Evolutionary conservation across 2,888 invertebrate genomes (phyloP), one percentile per base, ranked within the genome.

Genomic region (Meiosimyza decipiens): DNA sequence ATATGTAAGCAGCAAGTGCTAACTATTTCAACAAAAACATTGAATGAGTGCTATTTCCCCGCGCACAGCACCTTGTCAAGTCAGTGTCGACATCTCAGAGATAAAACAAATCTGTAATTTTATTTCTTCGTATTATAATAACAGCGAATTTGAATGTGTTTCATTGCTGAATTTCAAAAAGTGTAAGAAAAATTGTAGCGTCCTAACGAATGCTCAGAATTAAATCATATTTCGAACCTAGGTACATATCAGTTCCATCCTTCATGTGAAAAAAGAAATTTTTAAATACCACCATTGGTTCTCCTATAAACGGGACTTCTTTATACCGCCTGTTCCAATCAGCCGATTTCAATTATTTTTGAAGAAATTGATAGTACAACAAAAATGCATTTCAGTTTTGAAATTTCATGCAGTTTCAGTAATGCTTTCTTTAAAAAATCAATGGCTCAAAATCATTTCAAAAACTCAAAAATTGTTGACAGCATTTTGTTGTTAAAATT

Each of bases 321-420:
- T 52, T 6, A 47, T 73, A 76, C 18, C 57, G 33, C 47, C 60
- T 28, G 1, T 40, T 33, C 50, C 50, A 22, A 0, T 13, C 3
- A 16, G 13, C 28, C 18, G 47, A 74, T 74, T 74, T 76, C 71
- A 9, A 2, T 51, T 49, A 62, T 73, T n/a, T 63, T 69, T 74
- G 28, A 33, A 63, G 67, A 76, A 76, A 73, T 28, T 54, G 73
- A 70, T 55, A 64, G 71, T 67, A 4, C 57, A 28, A 57, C 18
- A 6, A 28, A 12, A 28, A 11, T 16, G 11, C 2, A 9, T 28
- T 22, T 15, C 18, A 57, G 22, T 15, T 13, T 18, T 18, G 2
- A 15, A 57, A 57, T 57, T 57, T 22, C 5, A 57, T 57, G 28
- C 28, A 28, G 57, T 57, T 57, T 57, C 57, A 57, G 7, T 28